Conservation (phyloP, 2,797 vertebrate genomes). For the Chaunax sp. region DNA sequence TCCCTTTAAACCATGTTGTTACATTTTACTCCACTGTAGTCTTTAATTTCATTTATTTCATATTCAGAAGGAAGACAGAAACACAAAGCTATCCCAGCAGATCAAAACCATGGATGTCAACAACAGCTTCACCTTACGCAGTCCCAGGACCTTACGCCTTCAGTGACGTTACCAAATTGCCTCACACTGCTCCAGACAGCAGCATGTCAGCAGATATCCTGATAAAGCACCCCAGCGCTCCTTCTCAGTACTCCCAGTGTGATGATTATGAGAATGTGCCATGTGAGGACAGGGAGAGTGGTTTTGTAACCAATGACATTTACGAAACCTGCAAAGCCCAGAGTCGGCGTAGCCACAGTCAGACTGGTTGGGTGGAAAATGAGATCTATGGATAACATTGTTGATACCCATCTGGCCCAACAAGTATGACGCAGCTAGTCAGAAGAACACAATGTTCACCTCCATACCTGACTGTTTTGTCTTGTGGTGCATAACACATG, state of each 20-base stretch:
- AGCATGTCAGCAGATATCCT: conserved; percentile 77
- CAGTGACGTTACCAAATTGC: conserved; percentile 85
- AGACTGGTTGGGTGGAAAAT: conserved; percentile 91
- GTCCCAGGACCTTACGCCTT: conserved; percentile 84
- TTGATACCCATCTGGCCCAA: conserved; percentile 18
- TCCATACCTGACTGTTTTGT: conserved; percentile 12
- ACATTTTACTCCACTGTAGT: neutral
- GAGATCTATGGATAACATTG: conserved; percentile 84
- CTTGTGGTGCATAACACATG: conserved; percentile 21
- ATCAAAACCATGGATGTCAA: conserved; percentile 78
- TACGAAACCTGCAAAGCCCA: conserved; percentile 87
- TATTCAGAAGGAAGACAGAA: conserved; percentile 82
- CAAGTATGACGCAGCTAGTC: conserved; percentile 11
- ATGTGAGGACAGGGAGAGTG: conserved; percentile 79
- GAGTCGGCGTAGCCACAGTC: conserved; percentile 72
- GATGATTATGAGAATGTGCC: conserved; percentile 85
- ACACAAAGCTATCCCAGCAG: conserved; percentile 70
- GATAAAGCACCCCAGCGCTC: conserved; percentile 80
- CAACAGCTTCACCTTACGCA: conserved; percentile 71
- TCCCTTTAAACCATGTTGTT: too few species aligned
- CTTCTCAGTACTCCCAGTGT: conserved; percentile 63
- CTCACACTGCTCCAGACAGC: conserved; percentile 81
- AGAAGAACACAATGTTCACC: conserved; percentile 15
- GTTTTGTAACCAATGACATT: conserved; percentile 95
- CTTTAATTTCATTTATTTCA: neutral